A percentile compares a stretch with the other conserved stretches of the same genome.
These are phyloP conservation scores for Ophiothrix spiculata DNA, from an alignment of 35 echinoderm and acorn worm species.

Conservation along the genomic window DNA sequence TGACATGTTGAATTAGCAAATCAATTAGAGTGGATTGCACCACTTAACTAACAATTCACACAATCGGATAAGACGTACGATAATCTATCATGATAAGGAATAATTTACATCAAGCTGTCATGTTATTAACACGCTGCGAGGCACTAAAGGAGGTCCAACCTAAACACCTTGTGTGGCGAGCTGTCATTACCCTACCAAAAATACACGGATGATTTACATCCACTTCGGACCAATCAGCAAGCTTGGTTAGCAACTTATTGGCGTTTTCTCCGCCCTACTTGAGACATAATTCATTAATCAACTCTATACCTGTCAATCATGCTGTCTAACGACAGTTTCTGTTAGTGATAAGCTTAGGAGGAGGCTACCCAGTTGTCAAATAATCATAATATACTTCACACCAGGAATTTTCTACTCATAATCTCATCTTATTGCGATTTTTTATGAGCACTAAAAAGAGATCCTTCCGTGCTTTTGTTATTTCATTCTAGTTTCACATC, in stretches of 20 bases:
- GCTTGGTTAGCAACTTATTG: background rate
- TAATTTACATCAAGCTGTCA: constrained; percentile 31
- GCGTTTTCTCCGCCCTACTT: constrained; percentile 1
- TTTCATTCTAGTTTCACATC: background rate
- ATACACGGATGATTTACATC: background rate
- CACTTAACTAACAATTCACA: constrained; percentile 46
- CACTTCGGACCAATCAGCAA: background rate
- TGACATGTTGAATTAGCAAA: constrained; percentile 25
- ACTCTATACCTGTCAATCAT: constrained; percentile 1
- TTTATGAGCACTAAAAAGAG: constrained; percentile 2
- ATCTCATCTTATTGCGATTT: background rate
- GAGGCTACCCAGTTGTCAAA: constrained; percentile 34
- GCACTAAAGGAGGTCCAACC: background rate
- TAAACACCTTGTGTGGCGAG: constrained; percentile 7
- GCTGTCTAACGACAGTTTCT: background rate
- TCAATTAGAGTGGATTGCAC: constrained; percentile 50
- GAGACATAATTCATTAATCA: background rate
- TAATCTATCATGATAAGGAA: constrained; percentile 14
- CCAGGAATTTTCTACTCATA: constrained; percentile 5
- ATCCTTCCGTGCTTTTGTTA: background rate
- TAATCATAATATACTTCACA: constrained; percentile 13
- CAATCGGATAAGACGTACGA: constrained; percentile 41
- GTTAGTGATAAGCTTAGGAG: constrained; percentile 7
- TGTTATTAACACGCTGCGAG: background rate
- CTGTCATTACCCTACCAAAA: background rate